Conservation (phyloP, 2,113 vertebrate species). For the Muscicapa adusta region DNA sequence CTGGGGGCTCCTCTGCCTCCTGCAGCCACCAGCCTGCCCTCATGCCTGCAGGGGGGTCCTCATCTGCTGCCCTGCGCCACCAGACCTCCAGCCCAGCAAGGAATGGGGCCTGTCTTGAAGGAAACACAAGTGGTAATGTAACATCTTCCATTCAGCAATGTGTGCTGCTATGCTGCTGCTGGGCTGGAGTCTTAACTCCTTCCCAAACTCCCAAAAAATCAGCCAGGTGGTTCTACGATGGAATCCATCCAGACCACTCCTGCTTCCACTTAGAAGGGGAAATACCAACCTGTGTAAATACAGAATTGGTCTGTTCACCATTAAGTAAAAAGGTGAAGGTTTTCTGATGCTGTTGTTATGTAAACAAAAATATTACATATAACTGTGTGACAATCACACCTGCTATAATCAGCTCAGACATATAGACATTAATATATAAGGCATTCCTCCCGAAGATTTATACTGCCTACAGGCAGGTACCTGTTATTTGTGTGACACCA, state of each 20-base stretch:
- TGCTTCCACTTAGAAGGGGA: not conserved
- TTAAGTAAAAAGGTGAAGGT: not conserved
- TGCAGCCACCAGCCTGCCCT: conserved; percentile 72
- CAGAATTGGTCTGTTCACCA: not conserved
- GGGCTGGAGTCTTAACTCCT: not conserved
- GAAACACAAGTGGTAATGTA: conserved; percentile 86
- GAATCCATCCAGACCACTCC: not conserved
- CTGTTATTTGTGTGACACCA: not conserved
- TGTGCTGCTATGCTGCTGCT: not conserved
- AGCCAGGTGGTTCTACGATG: not conserved
- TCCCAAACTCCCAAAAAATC: not conserved
- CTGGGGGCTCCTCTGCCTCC: conserved; percentile 50
- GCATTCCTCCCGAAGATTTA: not conserved
- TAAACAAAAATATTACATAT: not conserved
- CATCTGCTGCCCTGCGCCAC: conserved; percentile 67
- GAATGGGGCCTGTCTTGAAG: conserved; percentile 75
- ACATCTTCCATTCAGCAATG: not conserved
- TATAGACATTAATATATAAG: not conserved
- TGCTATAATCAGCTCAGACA: not conserved
- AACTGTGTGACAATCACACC: not conserved
- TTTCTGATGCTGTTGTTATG: not conserved
- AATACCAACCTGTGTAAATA: not conserved
- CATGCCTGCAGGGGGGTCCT: conserved; percentile 67
- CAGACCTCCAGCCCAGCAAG: conserved; percentile 80
- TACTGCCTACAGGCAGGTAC: not conserved